These are phyloP conservation scores for Halictus ligatus DNA, from an alignment of 2,888 invertebrate species.

Conservation along the genomic window DNA sequence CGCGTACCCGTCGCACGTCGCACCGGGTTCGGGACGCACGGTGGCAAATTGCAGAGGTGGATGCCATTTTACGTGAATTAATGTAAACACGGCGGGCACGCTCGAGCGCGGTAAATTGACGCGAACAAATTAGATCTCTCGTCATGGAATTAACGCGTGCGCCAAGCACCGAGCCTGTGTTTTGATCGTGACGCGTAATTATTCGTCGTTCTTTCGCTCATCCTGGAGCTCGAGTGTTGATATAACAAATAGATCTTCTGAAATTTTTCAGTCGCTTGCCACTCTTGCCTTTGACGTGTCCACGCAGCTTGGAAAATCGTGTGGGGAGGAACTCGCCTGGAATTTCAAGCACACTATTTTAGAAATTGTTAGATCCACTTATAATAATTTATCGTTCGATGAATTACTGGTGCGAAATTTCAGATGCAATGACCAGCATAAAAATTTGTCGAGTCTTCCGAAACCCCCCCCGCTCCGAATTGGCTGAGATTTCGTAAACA, in stretches of 20 bases:
- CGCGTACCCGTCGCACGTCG: background rate
- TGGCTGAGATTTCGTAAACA: too few species aligned
- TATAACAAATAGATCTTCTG: background rate
- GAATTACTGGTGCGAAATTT: too few species aligned
- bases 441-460: background rate
- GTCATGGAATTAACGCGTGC: slow-evolving; percentile 47
- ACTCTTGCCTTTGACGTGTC: background rate
- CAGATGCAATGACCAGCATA: too few species aligned
- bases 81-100: slow-evolving; percentile 47
- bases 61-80: slow-evolving; percentile 47
- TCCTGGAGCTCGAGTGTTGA: background rate
- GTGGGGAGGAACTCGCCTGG: background rate
- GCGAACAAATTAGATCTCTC: slow-evolving; percentile 53
- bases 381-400: background rate
- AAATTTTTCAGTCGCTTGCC: background rate
- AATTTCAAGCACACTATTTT: background rate
- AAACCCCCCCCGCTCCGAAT: background rate
- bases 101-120: slow-evolving; percentile 47
- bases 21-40: background rate
- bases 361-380: background rate
- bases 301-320: background rate
- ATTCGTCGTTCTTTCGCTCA: slow-evolving; percentile 40
- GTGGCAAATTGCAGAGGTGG: slow-evolving; percentile 4
- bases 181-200: slow-evolving; percentile 50
- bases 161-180: slow-evolving; percentile 12